A percentile compares a stretch with the other conserved stretches of the same genome.
phyloP scores from a whole-genome alignment of 2,797 vertebrate genomes.

The Lophius americanus region DNA sequence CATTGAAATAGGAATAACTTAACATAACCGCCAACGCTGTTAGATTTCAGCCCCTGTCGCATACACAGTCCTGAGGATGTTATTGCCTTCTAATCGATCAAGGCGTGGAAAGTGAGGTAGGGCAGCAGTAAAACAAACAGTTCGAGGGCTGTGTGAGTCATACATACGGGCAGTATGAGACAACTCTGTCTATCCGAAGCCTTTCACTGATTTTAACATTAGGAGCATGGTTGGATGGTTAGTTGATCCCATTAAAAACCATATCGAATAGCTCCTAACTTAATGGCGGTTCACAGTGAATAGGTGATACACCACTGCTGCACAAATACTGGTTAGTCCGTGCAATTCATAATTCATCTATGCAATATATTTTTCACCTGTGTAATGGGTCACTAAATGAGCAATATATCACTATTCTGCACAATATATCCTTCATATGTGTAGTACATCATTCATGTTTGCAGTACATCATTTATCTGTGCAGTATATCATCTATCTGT shows the following conservation, averaged over 20 bases:
- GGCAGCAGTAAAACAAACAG: slow-evolving; percentile 46
- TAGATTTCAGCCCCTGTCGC: not conserved
- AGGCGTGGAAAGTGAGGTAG: slow-evolving; percentile 28
- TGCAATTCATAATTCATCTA: too few relatives aligned
- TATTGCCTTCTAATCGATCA: slow-evolving; percentile 5
- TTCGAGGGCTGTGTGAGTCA: slow-evolving; percentile 49
- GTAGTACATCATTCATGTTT: too few relatives aligned
- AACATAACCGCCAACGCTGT: slow-evolving; percentile 1
- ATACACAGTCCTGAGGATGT: slow-evolving; percentile 16
- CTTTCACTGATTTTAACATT: slow-evolving; percentile 23
- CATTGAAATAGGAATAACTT: not conserved
- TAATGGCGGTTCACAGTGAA: too few relatives aligned
- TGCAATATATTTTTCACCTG: too few relatives aligned
- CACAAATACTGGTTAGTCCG: too few relatives aligned
- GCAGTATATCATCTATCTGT: too few relatives aligned
- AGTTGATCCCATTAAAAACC: slow-evolving; percentile 15
- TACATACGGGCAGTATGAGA: slow-evolving; percentile 22
- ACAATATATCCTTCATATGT: too few relatives aligned
- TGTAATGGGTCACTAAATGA: too few relatives aligned
- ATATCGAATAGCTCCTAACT: too few relatives aligned
- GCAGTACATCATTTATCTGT: too few relatives aligned
- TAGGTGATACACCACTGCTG: too few relatives aligned
- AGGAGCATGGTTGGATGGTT: slow-evolving; percentile 11
- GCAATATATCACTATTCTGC: too few relatives aligned
- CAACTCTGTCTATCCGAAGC: slow-evolving; percentile 6